A percentile compares a stretch with the other conserved stretches of the same genome.
Evolutionary conservation across 2,113 vertebrate species (phyloP).

Genomic region (Psettodes erumei): DNA sequence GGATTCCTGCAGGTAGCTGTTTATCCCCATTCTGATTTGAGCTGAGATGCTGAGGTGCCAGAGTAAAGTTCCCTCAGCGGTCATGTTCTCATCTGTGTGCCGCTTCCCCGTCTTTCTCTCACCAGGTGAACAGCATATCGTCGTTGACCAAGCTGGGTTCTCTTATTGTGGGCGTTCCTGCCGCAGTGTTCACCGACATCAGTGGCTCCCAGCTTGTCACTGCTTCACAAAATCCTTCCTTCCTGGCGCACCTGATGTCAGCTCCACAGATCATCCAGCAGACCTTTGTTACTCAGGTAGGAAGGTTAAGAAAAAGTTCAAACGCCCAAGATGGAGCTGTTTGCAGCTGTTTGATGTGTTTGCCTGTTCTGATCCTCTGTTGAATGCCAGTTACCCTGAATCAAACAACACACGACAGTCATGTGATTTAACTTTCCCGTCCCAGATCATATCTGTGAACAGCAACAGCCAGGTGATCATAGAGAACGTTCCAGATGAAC

Average conservation of each 20-base stretch:
- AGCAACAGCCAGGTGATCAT: constrained; percentile 50
- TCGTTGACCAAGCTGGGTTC: constrained; percentile 69
- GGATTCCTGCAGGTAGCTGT: constrained; percentile 67
- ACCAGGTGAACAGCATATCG: constrained; percentile 51
- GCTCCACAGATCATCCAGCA: constrained; percentile 59
- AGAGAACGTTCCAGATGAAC: constrained; percentile 71
- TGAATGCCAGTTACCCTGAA: neutral
- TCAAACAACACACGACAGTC: neutral
- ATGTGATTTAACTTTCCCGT: neutral
- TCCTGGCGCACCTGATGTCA: constrained; percentile 52
- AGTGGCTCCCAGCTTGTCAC: constrained; percentile 30
- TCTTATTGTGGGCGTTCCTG: constrained; percentile 70
- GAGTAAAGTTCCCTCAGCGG: neutral
- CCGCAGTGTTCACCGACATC: constrained; percentile 34
- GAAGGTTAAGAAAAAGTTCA: no score
- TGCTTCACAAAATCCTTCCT: constrained; percentile 27
- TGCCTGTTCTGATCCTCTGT: neutral
- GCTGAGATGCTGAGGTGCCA: neutral
- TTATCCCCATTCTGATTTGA: neutral
- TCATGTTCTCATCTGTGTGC: neutral
- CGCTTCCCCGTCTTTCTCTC: neutral
- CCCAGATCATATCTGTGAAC: constrained; percentile 71
- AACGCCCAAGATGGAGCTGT: neutral
- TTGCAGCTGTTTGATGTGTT: neutral
- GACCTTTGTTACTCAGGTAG: constrained; percentile 75